phyloP scores from a whole-genome alignment of 1,140 invertebrate species.

The Mylabris phalerata region DNA sequence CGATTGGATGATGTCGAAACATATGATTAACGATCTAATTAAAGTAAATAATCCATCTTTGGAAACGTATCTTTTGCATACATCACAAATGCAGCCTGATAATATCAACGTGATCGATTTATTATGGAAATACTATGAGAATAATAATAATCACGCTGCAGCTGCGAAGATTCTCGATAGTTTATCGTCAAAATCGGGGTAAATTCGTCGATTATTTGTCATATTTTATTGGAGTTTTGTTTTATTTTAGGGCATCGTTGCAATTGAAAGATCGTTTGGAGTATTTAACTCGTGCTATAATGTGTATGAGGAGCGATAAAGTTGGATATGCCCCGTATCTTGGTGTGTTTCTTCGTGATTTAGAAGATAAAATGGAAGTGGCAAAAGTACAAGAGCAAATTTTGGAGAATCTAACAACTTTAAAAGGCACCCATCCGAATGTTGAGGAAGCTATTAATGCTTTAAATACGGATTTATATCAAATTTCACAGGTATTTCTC shows the following conservation, averaged over 20 bases:
- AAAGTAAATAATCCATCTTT: constrained; percentile 71
- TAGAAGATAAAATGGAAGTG: constrained; percentile 92
- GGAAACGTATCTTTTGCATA: constrained; percentile 69
- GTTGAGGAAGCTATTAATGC: constrained; percentile 45
- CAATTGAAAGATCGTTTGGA: constrained; percentile 69
- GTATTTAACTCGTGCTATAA: constrained; percentile 89
- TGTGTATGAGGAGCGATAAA: constrained; percentile 86
- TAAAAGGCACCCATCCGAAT: constrained; percentile 42
- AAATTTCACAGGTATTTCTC: constrained; percentile 55
- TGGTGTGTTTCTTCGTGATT: constrained; percentile 81
- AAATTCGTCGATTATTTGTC: constrained; percentile 27
- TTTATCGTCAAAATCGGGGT: constrained; percentile 77
- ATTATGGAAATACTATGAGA: constrained; percentile 94
- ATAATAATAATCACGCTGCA: constrained; percentile 81
- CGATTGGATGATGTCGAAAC: constrained; percentile 84
- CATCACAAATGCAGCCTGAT: constrained; percentile 46
- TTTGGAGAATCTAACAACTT: constrained; percentile 54
- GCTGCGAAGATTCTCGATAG: constrained; percentile 88
- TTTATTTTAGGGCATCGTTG: constrained; percentile 50
- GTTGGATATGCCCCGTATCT: constrained; percentile 66
- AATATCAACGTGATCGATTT: constrained; percentile 72
- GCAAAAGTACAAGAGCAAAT: constrained; percentile 72
- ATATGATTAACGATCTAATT: constrained; percentile 69
- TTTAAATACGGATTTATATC: constrained; percentile 56
- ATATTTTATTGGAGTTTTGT: constrained; percentile 9